Evolutionary conservation across 2,888 invertebrate genomes (phyloP).

Genomic region (Limulus polyphemus): DNA sequence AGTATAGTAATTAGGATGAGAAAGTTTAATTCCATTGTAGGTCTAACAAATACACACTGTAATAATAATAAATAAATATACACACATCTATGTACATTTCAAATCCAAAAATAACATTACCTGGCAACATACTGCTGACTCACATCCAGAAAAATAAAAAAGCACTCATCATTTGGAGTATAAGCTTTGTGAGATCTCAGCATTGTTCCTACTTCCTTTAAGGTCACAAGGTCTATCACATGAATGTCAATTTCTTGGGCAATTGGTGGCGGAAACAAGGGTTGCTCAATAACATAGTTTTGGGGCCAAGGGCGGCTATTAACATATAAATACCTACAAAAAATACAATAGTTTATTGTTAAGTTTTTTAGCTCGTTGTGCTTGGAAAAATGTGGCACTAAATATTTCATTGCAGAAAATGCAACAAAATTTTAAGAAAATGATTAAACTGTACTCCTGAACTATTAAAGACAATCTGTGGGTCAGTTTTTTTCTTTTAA

Average conservation of each 20-base stretch:
- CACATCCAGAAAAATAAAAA: constrained; percentile 72
- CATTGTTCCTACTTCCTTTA: constrained; percentile 62
- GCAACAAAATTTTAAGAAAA: too few species aligned
- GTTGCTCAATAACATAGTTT: constrained; percentile 58
- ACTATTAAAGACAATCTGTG: too few species aligned
- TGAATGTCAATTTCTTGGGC: constrained; percentile 77
- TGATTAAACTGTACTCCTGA: too few species aligned
- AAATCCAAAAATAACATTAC: constrained; percentile 49
- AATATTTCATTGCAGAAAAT: too few species aligned
- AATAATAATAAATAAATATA: constrained; percentile 45
- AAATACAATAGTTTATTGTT: not conserved
- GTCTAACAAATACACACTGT: too few species aligned
- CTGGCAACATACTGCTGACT: constrained; percentile 69
- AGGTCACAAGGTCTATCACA: constrained; percentile 63
- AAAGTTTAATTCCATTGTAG: too few species aligned
- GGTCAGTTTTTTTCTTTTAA: too few species aligned
- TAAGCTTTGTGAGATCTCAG: constrained; percentile 64
- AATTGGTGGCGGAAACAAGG: constrained; percentile 66
- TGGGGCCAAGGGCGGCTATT: constrained; percentile 71
- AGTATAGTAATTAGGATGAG: too few species aligned
- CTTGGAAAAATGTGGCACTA: too few species aligned
- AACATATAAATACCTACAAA: constrained; percentile 54
- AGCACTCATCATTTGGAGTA: constrained; percentile 70
- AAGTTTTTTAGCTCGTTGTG: too few species aligned
- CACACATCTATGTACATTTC: constrained; percentile 68